Conservation (phyloP, 2,113 vertebrate genomes). For the Camelus bactrianus region DNA sequence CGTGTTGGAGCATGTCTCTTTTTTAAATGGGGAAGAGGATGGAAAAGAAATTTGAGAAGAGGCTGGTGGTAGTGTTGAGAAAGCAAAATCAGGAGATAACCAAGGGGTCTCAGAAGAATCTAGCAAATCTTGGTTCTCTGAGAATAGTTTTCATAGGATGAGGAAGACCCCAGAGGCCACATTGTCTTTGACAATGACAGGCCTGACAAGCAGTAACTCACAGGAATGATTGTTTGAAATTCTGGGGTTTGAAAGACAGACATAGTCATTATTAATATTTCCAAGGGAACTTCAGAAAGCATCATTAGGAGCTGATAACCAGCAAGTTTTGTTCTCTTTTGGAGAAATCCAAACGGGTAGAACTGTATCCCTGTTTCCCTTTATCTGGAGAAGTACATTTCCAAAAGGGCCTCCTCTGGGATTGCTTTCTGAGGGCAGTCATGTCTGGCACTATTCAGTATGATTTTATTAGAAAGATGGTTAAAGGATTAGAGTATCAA, state of each 20-base stretch:
- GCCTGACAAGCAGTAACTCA: not conserved
- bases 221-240: conserved; percentile 42
- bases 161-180: not conserved
- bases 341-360: conserved; percentile 38
- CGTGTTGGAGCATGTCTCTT: not conserved
- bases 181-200: not conserved
- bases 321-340: conserved; percentile 21
- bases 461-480: conserved; percentile 68
- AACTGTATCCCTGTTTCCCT: not conserved
- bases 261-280: conserved; percentile 12
- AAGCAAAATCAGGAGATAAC: not conserved
- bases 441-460: conserved; percentile 32
- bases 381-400: conserved; percentile 40
- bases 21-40: not conserved
- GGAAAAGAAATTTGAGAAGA: conserved; percentile 44
- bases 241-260: conserved; percentile 51
- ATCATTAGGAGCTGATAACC: not conserved
- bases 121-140: conserved; percentile 29
- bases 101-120: not conserved
- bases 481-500: conserved; percentile 69
- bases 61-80: not conserved
- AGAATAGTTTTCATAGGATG: not conserved
- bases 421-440: conserved; percentile 49
- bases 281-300: not conserved
- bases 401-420: conserved; percentile 26